These are phyloP conservation scores for Leucosticte australis DNA, from an alignment of 2,113 vertebrate genomes.

Conservation along the genomic window DNA sequence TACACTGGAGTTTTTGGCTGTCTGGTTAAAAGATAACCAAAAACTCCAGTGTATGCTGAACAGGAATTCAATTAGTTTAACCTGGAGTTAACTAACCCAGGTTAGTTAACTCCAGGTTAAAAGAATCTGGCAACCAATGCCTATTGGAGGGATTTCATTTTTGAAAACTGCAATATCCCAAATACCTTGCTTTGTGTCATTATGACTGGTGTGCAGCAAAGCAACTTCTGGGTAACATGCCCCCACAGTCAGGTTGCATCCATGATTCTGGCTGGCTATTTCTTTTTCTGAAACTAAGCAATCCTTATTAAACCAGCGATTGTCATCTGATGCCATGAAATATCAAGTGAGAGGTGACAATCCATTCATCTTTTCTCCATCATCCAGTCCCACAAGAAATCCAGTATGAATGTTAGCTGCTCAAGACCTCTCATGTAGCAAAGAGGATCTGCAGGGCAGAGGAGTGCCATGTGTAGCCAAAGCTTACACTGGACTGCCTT, in stretches of 20 bases:
- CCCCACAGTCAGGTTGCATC: neutral
- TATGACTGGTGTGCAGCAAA: neutral
- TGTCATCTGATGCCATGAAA: neutral
- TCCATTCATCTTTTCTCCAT: neutral
- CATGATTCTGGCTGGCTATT: neutral
- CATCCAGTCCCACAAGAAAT: neutral
- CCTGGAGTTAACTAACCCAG: too few relatives aligned
- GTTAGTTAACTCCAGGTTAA: too few relatives aligned
- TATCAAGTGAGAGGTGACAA: neutral
- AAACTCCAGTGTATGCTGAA: too few relatives aligned
- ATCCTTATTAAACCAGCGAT: neutral
- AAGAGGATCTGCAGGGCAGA: neutral
- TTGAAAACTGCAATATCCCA: neutral
- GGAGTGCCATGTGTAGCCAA: neutral
- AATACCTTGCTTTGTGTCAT: neutral
- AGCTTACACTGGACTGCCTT: neutral
- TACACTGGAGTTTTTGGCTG: neutral
- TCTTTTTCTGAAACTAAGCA: neutral
- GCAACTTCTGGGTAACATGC: neutral
- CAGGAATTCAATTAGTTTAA: too few relatives aligned
- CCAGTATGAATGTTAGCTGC: neutral
- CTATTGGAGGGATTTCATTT: neutral
- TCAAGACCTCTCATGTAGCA: neutral
- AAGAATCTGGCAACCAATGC: neutral
- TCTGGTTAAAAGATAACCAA: neutral